Conservation (phyloP, 2,888 invertebrate species). For the Xanthia icteritia region DNA sequence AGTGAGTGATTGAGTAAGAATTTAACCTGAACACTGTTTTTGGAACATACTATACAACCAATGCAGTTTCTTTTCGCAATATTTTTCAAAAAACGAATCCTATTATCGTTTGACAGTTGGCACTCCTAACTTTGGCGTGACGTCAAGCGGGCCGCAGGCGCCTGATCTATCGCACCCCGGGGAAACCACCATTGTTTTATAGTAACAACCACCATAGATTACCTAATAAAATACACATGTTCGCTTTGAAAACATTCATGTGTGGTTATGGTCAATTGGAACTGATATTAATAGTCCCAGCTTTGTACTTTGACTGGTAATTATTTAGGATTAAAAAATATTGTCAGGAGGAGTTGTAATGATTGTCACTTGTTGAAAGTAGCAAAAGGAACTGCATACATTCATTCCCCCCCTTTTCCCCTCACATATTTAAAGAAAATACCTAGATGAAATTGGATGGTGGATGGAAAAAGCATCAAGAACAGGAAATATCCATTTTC, state of each 20-base stretch:
- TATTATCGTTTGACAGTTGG: slow-evolving; percentile 55
- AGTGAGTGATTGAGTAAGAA: not conserved
- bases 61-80: not conserved
- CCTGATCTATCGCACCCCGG: slow-evolving; percentile 71
- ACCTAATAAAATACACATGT: slow-evolving; percentile 65
- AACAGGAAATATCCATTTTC: not conserved
- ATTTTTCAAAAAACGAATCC: slow-evolving; percentile 32
- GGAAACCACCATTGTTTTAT: slow-evolving; percentile 64
- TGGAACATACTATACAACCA: not conserved
- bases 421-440: not conserved
- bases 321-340: not conserved
- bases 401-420: not conserved
- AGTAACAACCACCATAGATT: slow-evolving; percentile 65
- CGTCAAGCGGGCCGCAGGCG: slow-evolving; percentile 59
- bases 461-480: not conserved
- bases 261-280: slow-evolving; percentile 42
- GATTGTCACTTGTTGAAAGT: not conserved
- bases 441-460: not conserved
- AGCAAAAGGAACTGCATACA: not conserved
- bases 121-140: slow-evolving; percentile 65
- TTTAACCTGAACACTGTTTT: not conserved
- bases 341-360: not conserved
- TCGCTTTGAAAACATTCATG: slow-evolving; percentile 43
- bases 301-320: not conserved
- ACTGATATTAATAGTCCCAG: slow-evolving; percentile 23